phyloP scores from a whole-genome alignment of 2,113 vertebrate genomes.

The Ictalurus furcatus region DNA sequence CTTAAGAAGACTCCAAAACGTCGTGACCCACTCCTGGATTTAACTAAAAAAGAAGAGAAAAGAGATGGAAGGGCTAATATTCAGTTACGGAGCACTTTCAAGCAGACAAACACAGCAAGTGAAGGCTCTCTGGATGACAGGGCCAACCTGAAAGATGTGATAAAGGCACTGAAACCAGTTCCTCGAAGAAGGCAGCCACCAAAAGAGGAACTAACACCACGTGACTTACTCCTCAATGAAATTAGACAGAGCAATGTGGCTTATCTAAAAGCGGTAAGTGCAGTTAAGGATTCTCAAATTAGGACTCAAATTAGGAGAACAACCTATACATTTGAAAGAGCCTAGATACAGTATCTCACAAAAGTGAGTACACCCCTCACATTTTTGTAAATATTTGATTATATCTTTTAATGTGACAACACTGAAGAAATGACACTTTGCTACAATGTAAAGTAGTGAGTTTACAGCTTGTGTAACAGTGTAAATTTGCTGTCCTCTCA shows the following conservation, averaged over 20 bases:
- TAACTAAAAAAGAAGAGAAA: constrained; percentile 65
- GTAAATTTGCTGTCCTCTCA: no score
- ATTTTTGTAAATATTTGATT: no score
- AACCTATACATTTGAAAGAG: neutral
- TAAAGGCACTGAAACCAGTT: constrained; percentile 89
- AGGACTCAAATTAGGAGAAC: neutral
- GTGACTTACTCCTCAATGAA: constrained; percentile 86
- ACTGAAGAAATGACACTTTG: no score
- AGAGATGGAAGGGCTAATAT: constrained; percentile 73
- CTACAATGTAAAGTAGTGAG: no score
- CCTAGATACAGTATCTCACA: no score
- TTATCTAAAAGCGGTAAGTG: constrained; percentile 86
- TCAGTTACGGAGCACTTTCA: constrained; percentile 70
- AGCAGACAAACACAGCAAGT: constrained; percentile 51
- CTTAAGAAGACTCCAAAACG: constrained; percentile 76
- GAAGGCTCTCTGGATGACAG: constrained; percentile 71
- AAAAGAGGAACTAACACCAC: constrained; percentile 83
- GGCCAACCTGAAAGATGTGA: constrained; percentile 85
- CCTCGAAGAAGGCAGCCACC: constrained; percentile 84
- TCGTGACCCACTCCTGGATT: constrained; percentile 67
- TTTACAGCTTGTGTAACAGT: no score
- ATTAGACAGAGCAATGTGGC: constrained; percentile 93
- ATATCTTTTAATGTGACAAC: no score
- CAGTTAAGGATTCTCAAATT: neutral
- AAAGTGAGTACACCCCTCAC: no score